Conservation (phyloP, 2,797 vertebrate species). For the Hippocampus kuda region DNA sequence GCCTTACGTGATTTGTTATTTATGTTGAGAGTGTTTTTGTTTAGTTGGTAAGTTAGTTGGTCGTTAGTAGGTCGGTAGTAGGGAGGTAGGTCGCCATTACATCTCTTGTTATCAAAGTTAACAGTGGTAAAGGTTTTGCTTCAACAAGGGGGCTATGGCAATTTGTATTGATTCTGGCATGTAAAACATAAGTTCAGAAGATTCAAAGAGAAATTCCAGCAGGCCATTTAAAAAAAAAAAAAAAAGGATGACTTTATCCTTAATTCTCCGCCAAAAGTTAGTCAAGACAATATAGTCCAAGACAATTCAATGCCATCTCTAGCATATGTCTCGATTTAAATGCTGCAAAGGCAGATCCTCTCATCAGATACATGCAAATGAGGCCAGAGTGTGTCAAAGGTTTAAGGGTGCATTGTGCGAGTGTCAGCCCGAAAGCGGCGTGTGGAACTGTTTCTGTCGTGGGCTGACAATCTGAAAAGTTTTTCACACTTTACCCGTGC, state of each 20-base stretch:
- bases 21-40: no score
- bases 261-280: no score
- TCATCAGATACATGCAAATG: conserved; percentile 42
- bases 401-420: conserved; percentile 61
- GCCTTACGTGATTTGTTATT: no score
- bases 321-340: neutral
- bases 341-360: conserved; percentile 8
- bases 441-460: conserved; percentile 68
- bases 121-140: neutral
- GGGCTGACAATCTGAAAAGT: conserved; percentile 68
- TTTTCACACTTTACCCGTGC: conserved; percentile 66
- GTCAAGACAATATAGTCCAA: neutral
- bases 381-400: conserved; percentile 56
- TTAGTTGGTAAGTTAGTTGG: no score
- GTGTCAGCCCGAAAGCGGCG: conserved; percentile 59
- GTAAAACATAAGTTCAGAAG: neutral
- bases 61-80: no score
- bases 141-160: neutral
- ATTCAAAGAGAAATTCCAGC: no score
- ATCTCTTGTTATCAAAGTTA: no score
- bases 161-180: neutral
- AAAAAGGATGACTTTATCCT: no score
- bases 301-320: neutral
- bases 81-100: no score
- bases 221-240: no score